These are phyloP conservation scores for Columbina picui DNA, from an alignment of 2,113 vertebrate genomes.

Conservation along the genomic window DNA sequence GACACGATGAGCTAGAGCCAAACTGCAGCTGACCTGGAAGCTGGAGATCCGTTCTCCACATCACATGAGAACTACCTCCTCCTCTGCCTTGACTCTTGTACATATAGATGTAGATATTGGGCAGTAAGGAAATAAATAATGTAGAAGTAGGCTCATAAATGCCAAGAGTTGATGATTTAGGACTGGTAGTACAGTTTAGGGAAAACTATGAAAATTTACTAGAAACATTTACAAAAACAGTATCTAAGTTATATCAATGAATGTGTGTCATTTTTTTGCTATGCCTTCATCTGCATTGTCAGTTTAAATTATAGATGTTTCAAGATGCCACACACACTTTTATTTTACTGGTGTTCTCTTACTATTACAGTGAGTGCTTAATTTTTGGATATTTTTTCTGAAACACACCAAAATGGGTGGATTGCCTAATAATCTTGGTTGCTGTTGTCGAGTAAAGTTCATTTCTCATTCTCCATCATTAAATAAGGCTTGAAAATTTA, in stretches of 20 bases:
- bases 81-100: not conserved
- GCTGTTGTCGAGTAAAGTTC: not conserved
- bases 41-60: fast-evolving
- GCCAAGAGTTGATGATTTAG: not conserved
- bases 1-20: not conserved
- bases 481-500: not conserved
- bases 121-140: not conserved
- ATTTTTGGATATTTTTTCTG: not conserved
- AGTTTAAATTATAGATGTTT: not conserved
- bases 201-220: not conserved
- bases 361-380: not conserved
- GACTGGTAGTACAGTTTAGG: not conserved
- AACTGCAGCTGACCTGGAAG: not conserved
- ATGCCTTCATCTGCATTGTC: not conserved
- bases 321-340: not conserved
- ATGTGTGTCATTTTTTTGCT: not conserved
- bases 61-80: not conserved
- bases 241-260: not conserved
- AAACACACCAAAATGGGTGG: not conserved
- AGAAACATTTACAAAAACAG: not conserved
- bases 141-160: not conserved
- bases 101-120: not conserved
- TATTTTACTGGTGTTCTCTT: not conserved
- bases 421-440: not conserved
- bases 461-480: not conserved